Conservation (phyloP, 2,888 invertebrate genomes). For the Dyspetes luteomarginatus region DNA sequence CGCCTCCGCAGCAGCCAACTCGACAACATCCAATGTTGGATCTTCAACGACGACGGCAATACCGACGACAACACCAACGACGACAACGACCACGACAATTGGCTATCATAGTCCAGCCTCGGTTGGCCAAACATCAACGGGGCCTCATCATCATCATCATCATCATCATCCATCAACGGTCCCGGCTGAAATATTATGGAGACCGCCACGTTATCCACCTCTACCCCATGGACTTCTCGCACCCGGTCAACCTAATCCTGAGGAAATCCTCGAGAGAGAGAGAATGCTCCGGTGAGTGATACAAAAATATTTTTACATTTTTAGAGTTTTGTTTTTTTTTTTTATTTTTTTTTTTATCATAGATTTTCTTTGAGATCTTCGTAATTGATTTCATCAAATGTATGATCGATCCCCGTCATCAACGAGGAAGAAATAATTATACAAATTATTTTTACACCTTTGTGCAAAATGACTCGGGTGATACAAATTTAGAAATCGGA, state of each 20-base stretch:
- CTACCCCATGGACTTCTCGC: constrained; percentile 85
- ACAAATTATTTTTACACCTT: too few relatives aligned
- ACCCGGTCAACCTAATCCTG: constrained; percentile 83
- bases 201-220: constrained; percentile 84
- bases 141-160: too few relatives aligned
- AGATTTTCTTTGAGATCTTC: too few relatives aligned
- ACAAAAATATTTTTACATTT: too few relatives aligned
- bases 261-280: constrained; percentile 86
- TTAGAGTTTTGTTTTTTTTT: constrained; percentile 9
- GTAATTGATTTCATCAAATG: too few relatives aligned
- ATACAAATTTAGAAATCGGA: too few relatives aligned
- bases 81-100: constrained; percentile 78
- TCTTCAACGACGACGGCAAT: constrained; percentile 73
- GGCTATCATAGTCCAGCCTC: constrained; percentile 75
- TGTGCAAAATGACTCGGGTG: too few relatives aligned
- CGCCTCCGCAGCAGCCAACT: constrained; percentile 76
- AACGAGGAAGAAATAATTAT: too few relatives aligned
- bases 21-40: too few relatives aligned
- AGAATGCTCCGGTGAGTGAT: constrained; percentile 58
- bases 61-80: constrained; percentile 70
- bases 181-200: constrained; percentile 82
- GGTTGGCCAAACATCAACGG: constrained; percentile 62
- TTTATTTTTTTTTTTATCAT: not conserved
- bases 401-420: too few relatives aligned
- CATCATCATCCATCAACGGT: constrained; percentile 78